Evolutionary conservation across 2,113 vertebrate genomes (phyloP).

Genomic region (Engystomops pustulosus): DNA sequence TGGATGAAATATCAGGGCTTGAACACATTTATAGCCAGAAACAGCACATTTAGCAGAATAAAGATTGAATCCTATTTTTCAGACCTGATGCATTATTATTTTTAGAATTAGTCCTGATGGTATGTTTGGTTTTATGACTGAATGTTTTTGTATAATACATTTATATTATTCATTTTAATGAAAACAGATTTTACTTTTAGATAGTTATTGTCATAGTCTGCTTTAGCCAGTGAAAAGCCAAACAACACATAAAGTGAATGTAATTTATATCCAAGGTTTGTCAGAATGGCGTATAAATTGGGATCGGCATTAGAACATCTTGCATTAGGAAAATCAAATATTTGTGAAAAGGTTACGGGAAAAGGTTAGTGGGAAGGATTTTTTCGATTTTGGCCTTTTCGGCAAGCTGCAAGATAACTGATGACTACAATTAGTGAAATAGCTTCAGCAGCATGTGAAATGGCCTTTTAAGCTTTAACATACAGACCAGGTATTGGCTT

Average conservation of each 20-base stretch:
- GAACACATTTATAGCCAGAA: too few species aligned
- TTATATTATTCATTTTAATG: background rate
- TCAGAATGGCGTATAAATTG: background rate
- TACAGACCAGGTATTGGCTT: slow-evolving; percentile 35
- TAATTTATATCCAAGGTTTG: background rate
- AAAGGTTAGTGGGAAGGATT: slow-evolving; percentile 47
- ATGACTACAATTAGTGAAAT: slow-evolving; percentile 50
- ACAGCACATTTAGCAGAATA: too few species aligned
- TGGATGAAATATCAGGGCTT: too few species aligned
- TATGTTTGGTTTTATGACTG: background rate
- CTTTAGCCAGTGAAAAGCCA: background rate
- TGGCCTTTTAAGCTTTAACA: slow-evolving; percentile 45
- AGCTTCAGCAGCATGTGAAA: slow-evolving; percentile 28
- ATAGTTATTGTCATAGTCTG: background rate
- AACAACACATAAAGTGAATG: background rate
- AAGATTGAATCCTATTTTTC: too few species aligned
- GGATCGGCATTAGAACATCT: slow-evolving; percentile 7
- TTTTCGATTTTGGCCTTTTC: slow-evolving; percentile 42
- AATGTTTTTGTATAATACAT: background rate
- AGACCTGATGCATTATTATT: too few species aligned
- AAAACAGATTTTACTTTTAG: background rate
- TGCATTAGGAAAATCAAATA: slow-evolving; percentile 42
- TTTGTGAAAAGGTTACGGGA: slow-evolving; percentile 52
- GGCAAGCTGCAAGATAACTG: slow-evolving; percentile 37
- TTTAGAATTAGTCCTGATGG: background rate